A percentile compares a stretch with the other conserved stretches of the same genome.
Conservation (phyloP, 2,797 vertebrate genomes). For the Sebastes vulpes region DNA sequence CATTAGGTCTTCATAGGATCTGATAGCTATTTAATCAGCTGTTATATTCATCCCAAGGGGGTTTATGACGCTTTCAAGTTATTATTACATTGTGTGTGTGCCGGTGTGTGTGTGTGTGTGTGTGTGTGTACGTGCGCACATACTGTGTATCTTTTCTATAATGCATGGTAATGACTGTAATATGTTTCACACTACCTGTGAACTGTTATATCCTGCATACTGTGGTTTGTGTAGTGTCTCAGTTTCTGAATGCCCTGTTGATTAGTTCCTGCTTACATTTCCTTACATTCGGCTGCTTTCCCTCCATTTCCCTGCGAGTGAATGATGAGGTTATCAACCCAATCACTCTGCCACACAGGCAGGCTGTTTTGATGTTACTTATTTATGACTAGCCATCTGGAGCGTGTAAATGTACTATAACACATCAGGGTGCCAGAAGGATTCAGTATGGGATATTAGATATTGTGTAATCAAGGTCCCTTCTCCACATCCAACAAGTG, state of each 20-base stretch:
- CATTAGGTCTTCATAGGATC: background rate
- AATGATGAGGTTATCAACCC: slow-evolving; percentile 29
- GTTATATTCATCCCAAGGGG: background rate
- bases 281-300: background rate
- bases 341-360: background rate
- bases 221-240: background rate
- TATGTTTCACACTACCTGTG: background rate
- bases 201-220: background rate
- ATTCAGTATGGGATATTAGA: background rate
- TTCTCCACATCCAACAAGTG: background rate
- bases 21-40: background rate
- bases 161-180: slow-evolving; percentile 1
- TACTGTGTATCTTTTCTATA: background rate
- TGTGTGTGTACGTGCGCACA: background rate
- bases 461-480: slow-evolving; percentile 3
- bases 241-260: background rate
- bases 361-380: slow-evolving; percentile 21
- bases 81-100: background rate
- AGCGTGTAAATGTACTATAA: slow-evolving; percentile 4
- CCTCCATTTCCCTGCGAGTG: background rate
- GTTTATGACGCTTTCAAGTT: background rate
- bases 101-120: background rate
- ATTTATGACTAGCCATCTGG: slow-evolving; percentile 33
- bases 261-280: slow-evolving; percentile 24
- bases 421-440: background rate